These are phyloP conservation scores for Clusia tigrina DNA, from an alignment of 2,888 invertebrate genomes.

Conservation along the genomic window DNA sequence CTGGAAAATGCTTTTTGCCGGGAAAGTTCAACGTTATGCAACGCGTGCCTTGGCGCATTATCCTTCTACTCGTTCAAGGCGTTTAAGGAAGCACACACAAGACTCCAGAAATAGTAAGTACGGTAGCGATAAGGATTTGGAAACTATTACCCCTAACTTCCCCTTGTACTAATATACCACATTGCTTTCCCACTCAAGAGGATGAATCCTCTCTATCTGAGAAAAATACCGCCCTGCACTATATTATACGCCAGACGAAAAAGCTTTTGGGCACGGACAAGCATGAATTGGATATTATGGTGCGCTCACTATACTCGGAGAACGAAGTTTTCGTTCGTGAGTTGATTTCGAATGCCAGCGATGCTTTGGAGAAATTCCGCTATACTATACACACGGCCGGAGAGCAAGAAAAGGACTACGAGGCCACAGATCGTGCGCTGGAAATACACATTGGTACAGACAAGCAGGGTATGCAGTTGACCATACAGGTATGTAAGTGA, in stretches of 20 bases:
- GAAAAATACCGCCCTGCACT: slow-evolving; percentile 29
- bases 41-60: slow-evolving; percentile 19
- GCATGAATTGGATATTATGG: slow-evolving; percentile 95
- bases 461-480: slow-evolving; percentile 83
- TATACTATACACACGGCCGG: slow-evolving; percentile 72
- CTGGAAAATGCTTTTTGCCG: no score
- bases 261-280: slow-evolving; percentile 66
- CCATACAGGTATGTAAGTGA: slow-evolving; percentile 81
- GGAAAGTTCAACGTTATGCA: slow-evolving; percentile 39
- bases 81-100: background rate
- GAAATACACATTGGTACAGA: slow-evolving; percentile 91
- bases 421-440: slow-evolving; percentile 72
- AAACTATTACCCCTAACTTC: no score
- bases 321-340: slow-evolving; percentile 98
- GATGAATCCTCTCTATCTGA: slow-evolving; percentile 28
- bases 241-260: slow-evolving; percentile 48
- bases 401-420: slow-evolving; percentile 66
- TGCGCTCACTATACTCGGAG: slow-evolving; percentile 95
- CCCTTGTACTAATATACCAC: no score
- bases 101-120: no score
- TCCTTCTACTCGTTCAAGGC: background rate
- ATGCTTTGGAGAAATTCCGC: slow-evolving; percentile 94
- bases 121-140: no score
- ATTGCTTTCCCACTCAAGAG: slow-evolving; percentile 23
- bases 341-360: slow-evolving; percentile 95